These are phyloP conservation scores for Amiota mariae DNA, from an alignment of 2,888 invertebrate genomes.

Conservation along the genomic window DNA sequence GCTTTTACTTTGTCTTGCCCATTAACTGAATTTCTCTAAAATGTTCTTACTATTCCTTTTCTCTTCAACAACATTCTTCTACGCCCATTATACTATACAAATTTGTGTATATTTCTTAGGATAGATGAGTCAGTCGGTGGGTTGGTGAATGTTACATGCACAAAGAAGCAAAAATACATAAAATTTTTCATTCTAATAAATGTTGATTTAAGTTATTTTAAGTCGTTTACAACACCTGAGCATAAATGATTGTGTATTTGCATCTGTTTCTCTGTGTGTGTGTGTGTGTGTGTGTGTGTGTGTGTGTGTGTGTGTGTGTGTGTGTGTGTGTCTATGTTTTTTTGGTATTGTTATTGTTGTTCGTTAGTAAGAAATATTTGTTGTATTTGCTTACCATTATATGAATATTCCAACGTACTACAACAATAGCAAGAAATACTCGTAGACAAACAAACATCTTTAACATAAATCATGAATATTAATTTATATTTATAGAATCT, in stretches of 20 bases:
- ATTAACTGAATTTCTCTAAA: too few species aligned
- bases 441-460: too few species aligned
- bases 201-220: constrained; percentile 60
- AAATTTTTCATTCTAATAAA: constrained; percentile 4
- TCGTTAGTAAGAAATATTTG: neutral
- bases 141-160: neutral
- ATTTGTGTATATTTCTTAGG: too few species aligned
- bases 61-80: neutral
- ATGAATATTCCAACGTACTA: constrained; percentile 14
- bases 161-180: too few species aligned
- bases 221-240: constrained; percentile 55
- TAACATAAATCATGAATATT: too few species aligned
- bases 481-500: too few species aligned
- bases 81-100: too few species aligned
- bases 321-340: neutral
- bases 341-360: neutral
- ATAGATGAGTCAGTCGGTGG: neutral
- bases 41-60: neutral
- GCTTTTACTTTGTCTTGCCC: too few species aligned
- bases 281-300: too few species aligned
- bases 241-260: neutral
- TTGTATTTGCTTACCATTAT: constrained; percentile 62
- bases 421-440: too few species aligned
- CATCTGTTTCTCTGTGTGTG: too few species aligned
- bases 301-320: too few species aligned